Base-by-base conservation (phyloP, 30 jellyfish, hydroid and myxozoan species). In the Aurelia sp. region DNA sequence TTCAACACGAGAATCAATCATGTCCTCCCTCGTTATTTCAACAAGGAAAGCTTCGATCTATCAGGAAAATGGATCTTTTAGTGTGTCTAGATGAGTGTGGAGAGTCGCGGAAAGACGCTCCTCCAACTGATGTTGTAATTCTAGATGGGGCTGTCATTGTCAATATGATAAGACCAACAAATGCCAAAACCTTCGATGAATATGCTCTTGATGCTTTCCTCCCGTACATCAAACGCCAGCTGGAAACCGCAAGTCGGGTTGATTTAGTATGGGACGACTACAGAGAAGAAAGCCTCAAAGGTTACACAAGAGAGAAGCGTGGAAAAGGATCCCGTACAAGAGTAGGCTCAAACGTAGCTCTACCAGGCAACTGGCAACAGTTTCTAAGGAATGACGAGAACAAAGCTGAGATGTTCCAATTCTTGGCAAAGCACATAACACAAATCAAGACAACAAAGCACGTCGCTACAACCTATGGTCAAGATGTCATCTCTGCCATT, bases 281-380 rank as follows among this genome's bases (percentile, higher is more conserved):
- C 83, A 64, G 41, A 67, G 48, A 15, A 67, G 91, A 81, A 19
- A 66, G 85, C 77, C 82, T 81, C 66, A 81, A 81, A 67, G 83
- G 91, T 52, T 73, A 66, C 77, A 81, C 85, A 64, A 59, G 91
- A 30, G 78, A 81, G 91, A 81, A 81, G 73, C 64, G 74, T 21
- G 70, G 90, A 41, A 79, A 35, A 1, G 84, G 83, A 2, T 30
- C 67, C 63, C 60, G 84, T 63, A 58, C 84, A 24, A 21, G 67
- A 60, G 84, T 53, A 79, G n/a, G n/a, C n/a, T n/a, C n/a, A n/a
- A n/a, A n/a, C n/a, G n/a, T n/a, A n/a, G n/a, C n/a, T n/a, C n/a
- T n/a, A n/a, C n/a, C n/a, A n/a, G n/a, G n/a, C n/a, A n/a, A n/a
- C n/a, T n/a, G n/a, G n/a, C n/a, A n/a, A n/a, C n/a, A n/a, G n/a